Evolutionary conservation across 2,888 invertebrate genomes (phyloP), one percentile per base, ranked within the genome.

Genomic region (Mythimna pallens): DNA sequence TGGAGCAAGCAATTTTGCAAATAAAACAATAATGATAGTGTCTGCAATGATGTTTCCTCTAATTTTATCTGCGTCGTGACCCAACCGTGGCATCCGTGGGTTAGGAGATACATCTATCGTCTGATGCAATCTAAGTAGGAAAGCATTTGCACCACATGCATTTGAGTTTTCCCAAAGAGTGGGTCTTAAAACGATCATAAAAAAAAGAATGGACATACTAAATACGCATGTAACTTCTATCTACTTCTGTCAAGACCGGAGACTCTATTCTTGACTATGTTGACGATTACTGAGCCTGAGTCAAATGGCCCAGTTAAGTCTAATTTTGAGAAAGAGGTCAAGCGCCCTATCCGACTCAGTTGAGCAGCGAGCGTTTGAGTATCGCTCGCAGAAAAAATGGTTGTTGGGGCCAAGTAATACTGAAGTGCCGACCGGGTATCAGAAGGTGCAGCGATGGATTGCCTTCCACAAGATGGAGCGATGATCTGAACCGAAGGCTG

Each of bases 21-120:
- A 93, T 93, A 92, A 93, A 93, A 93, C 93, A 91, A 93, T 93
- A 93, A 93, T 94, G 91, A 93, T 92, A 92, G 91, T 91, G 80
- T 83, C 86, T 86, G 88, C 86, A 89, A 91, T 91, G 88, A 91
- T 88, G 90, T 90, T 92, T 91, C 91, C 91, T 93, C 88, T 91
- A 92, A 91, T 92, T 92, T 90, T 87, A 89, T 87, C 83, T 85
- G 80, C 73, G 79, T 91, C 89, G 90, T 89, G 91, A 89, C 71
- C 80, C 70, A 61, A 70, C 73, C 70, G 68, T 65, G 58, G 47
- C 22, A 68, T 30, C 34, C 40, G 14, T 52, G 55, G 36, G 8
- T 54, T 58, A 40, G 36, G 50, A 43, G 64, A 63, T 52, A 30
- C 70, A 54, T 65, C 55, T 79, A 62, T 70, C 69, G 73, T 65